Evolutionary conservation across 2,797 vertebrate genomes (phyloP).

Genomic region (Cheirogaleus major): DNA sequence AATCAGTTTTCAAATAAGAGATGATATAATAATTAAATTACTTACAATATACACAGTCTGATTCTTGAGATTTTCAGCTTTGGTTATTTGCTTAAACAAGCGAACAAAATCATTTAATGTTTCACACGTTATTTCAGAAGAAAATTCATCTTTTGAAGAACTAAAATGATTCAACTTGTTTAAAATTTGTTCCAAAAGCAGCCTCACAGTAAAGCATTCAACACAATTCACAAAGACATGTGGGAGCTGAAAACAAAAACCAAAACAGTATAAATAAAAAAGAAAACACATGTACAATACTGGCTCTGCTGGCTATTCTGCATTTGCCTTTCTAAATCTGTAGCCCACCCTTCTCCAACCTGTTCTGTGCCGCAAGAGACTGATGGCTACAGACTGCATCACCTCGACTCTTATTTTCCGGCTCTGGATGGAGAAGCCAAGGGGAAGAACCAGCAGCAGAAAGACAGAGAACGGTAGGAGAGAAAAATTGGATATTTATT

Average conservation of each 20-base stretch:
- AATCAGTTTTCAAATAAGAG: constrained; percentile 16
- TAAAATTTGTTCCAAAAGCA: constrained; percentile 95
- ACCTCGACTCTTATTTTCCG: neutral
- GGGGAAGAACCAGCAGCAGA: neutral
- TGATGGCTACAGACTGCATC: neutral
- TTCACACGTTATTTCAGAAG: constrained; percentile 87
- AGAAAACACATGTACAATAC: neutral
- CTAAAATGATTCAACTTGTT: constrained; percentile 87
- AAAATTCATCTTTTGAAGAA: constrained; percentile 76
- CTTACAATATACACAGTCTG: constrained; percentile 96
- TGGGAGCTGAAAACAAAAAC: constrained; percentile 89
- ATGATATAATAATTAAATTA: constrained; percentile 64
- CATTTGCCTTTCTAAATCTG: neutral
- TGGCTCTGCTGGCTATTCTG: neutral
- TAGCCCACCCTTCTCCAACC: neutral
- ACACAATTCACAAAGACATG: constrained; percentile 93
- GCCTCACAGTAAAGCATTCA: constrained; percentile 91
- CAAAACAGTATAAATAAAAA: neutral
- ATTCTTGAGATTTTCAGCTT: constrained; percentile 80
- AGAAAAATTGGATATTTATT: neutral
- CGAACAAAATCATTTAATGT: constrained; percentile 95
- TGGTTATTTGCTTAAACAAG: constrained; percentile 90
- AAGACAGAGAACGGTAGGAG: neutral
- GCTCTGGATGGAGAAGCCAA: neutral
- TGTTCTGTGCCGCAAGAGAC: neutral